A percentile compares a stretch with the other conserved stretches of the same genome.
These are phyloP conservation scores for Microctonus aethiopoides DNA, from an alignment of 2,888 invertebrate genomes.

Conservation along the genomic window DNA sequence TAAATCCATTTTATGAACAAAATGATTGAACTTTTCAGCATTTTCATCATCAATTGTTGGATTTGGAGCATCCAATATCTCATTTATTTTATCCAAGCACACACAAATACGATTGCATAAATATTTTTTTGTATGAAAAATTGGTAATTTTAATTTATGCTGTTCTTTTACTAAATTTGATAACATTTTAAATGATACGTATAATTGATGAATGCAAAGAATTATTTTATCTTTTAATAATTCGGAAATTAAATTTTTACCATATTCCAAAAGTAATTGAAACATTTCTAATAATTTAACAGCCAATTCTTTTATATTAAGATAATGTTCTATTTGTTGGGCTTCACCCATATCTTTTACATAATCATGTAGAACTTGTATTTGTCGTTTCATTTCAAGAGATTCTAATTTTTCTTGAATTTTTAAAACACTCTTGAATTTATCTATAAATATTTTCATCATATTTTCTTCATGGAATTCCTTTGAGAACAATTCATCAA, in stretches of 20 bases:
- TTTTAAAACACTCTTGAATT: conserved; percentile 51
- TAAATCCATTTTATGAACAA: conserved; percentile 64
- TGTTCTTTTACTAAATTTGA: conserved; percentile 59
- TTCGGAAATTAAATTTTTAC: conserved; percentile 53
- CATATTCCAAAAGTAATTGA: conserved; percentile 53
- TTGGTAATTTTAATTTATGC: conserved; percentile 55
- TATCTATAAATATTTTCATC: conserved; percentile 37
- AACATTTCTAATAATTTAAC: conserved; percentile 57
- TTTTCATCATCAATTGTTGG: conserved; percentile 53
- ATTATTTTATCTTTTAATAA: conserved; percentile 54
- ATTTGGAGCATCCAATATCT: conserved; percentile 52
- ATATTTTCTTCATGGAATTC: not conserved
- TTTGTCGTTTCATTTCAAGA: conserved; percentile 54
- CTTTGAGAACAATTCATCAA: conserved; percentile 53
- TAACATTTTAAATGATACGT: conserved; percentile 55
- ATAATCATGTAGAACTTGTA: conserved; percentile 57
- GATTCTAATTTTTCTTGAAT: conserved; percentile 57
- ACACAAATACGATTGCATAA: conserved; percentile 59
- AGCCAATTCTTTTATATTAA: conserved; percentile 63
- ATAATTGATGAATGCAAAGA: conserved; percentile 59
- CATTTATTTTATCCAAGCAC: conserved; percentile 59
- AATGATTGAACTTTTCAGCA: conserved; percentile 58
- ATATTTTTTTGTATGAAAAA: conserved; percentile 61
- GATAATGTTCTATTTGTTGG: conserved; percentile 60
- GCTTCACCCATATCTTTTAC: conserved; percentile 61